Conservation (phyloP, 2,113 vertebrate genomes). For the Paramormyrops kingsleyae region DNA sequence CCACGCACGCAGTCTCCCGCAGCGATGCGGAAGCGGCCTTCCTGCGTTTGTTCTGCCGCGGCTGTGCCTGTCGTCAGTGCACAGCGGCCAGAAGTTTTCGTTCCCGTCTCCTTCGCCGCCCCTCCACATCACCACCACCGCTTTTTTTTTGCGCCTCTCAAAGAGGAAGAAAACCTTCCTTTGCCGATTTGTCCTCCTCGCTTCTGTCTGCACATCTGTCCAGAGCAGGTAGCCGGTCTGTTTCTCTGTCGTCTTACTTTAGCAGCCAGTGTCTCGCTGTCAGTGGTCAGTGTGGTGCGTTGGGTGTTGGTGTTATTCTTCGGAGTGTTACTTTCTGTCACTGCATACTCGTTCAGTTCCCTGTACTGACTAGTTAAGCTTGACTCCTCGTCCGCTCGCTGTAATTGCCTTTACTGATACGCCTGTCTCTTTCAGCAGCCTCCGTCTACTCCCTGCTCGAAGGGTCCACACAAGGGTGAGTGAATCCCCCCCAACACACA, state of each 20-base stretch:
- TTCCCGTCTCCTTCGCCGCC: constrained; percentile 10
- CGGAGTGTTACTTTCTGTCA: neutral
- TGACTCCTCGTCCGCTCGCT: neutral
- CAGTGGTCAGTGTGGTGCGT: neutral
- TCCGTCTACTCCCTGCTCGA: constrained; percentile 10
- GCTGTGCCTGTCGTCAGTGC: constrained; percentile 21
- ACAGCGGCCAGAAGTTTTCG: constrained; percentile 7
- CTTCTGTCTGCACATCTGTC: neutral
- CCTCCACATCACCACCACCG: neutral
- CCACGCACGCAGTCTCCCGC: neutral
- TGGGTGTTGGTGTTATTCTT: neutral
- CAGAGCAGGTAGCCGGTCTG: neutral
- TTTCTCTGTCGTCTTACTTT: neutral
- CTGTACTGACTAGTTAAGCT: neutral
- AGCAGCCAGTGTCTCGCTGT: neutral
- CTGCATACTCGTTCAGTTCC: neutral
- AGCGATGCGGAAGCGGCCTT: constrained; percentile 36
- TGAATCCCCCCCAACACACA: neutral
- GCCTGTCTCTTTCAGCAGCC: constrained; percentile 14
- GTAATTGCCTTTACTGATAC: neutral
- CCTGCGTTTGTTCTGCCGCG: constrained; percentile 41
- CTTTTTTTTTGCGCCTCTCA: neutral
- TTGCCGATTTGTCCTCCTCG: neutral
- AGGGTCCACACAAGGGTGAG: constrained; percentile 29
- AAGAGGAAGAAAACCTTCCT: neutral